Evolutionary conservation across 2,888 invertebrate genomes (phyloP), one percentile per base, ranked within the genome.

Genomic region (Leucophenga montana): DNA sequence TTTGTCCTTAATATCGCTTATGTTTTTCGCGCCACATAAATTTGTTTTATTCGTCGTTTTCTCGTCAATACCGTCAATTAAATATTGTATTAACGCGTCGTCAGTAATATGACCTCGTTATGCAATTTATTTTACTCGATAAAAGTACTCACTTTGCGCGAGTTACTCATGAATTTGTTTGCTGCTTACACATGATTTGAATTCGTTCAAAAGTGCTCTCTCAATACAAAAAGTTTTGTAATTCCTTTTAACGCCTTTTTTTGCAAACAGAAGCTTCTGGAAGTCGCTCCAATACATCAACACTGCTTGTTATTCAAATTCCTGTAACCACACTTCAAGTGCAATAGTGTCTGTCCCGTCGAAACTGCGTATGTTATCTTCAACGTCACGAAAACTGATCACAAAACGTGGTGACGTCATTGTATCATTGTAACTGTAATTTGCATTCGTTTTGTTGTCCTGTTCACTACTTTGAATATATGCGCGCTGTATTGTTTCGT

Each of bases 121-220:
- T 14, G 53, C 53, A 11, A 53, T 53, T n/a, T 53, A 13, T 9
- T 53, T 53, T 9, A 53, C 9, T 53, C 53, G 14, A 11, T 53
- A 53, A 18, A 53, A 53, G 20, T 53, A 53, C 20, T 53, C 50
- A 1, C n/a, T 53, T 53, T 53, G 53, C 16, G 18, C 1, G 20
- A 53, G 53, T 18, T 56, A 22, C 14, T 18, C 22, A 22, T 56
- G 56, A 22, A 56, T 56, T 14, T 11, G 20, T 14, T 27, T 56
- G 56, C 56, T 56, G 56, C 56, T 56, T 13, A 22, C 56, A 9
- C 14, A 20, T 22, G 56, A 56, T 56, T 56, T 14, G 4, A 56
- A 27, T 27, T 56, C 16, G 20, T 9, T 22, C 9, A 27, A 14
- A 8, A 56, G 14, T 22, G 56, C 20, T 57, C 22, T 3, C 27